Base-by-base conservation (phyloP, 2,113 vertebrate genomes). In the Accipiter cooperii region DNA sequence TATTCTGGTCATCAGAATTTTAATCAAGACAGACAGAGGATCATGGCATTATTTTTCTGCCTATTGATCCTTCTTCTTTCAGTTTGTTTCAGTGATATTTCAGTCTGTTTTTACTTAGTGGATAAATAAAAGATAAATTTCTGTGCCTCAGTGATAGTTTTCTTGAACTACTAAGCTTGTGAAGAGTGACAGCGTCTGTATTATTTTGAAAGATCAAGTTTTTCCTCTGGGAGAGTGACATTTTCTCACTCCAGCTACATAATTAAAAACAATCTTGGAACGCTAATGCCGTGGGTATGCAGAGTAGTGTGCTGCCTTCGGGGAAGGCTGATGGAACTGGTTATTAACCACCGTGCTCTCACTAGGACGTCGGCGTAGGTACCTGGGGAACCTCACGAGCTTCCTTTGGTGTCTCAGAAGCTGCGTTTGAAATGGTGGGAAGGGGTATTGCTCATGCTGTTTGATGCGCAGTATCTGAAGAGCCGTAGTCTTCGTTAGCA, bases 201-300 rank as follows among this genome's bases (percentile, higher is more conserved):
- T 79, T 26, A 60, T 88, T 94, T 65, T 49, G 68, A 70, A 92
- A 89, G 78, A 82, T 82, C 74, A 70, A 22, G 46, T 78, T 88
- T 92, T 65, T 77, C 57, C 69, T 77, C 47, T 60, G 58, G 58
- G 88, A 54, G 47, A 61, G 77, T 80, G 81, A 66, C 68, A 40
- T 66, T 92, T 92, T 70, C 25, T 52, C n/a, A 31, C 52, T 79
- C 33, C 36, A 70, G 44, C 61, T 80, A 11, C 38, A 9, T 40
- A 40, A 52, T 71, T 38, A 52, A 44, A 20, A 14, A 13, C n/a
- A n/a, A 6, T 51, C 61, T 25, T 4, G 29, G 74, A 26, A 12
- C 46, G 10, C 15, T 8, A 9, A 10, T 29, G 64, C 47, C 29
- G 54, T 20, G 47, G 38, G 42, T 40, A 22, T 74, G 54, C 47